Evolutionary conservation across 2,797 vertebrate species (phyloP).

Genomic region (Gymnothorax reevesii): DNA sequence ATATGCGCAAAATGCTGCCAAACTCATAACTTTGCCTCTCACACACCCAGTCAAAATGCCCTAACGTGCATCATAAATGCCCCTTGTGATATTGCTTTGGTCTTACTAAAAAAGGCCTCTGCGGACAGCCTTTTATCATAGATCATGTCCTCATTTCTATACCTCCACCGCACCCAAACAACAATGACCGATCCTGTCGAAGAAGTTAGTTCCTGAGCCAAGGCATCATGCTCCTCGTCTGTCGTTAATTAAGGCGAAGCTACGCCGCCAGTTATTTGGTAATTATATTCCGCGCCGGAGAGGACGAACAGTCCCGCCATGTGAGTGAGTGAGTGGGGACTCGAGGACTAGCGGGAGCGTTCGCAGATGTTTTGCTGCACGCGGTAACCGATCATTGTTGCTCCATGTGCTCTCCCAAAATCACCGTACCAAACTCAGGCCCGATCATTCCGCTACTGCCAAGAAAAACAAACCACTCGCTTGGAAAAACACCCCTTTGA

Average conservation of each 20-base stretch:
- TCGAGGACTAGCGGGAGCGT: slow-evolving; percentile 61
- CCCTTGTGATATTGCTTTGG: neutral
- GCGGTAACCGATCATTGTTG: slow-evolving; percentile 57
- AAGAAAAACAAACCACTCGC: slow-evolving; percentile 51
- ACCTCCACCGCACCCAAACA: slow-evolving; percentile 30
- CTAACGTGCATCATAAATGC: too few relatives aligned
- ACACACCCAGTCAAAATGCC: too few relatives aligned
- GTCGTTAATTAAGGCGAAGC: slow-evolving; percentile 63
- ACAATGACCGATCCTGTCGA: neutral
- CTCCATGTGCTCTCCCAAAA: slow-evolving; percentile 8
- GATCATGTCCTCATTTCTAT: neutral
- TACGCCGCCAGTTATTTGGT: slow-evolving; percentile 70
- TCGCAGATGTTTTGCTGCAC: slow-evolving; percentile 72
- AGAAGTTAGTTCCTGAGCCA: slow-evolving; percentile 42
- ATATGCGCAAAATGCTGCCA: too few relatives aligned
- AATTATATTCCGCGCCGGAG: slow-evolving; percentile 59
- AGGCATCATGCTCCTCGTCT: slow-evolving; percentile 71
- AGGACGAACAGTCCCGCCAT: slow-evolving; percentile 61
- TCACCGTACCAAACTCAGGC: slow-evolving; percentile 47
- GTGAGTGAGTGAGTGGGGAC: slow-evolving; percentile 56
- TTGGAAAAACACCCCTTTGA: slow-evolving; percentile 8
- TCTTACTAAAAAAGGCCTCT: neutral
- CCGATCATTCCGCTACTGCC: slow-evolving; percentile 33
- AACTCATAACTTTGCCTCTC: too few relatives aligned
- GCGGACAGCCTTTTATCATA: neutral